A percentile compares a stretch with the other conserved stretches of the same genome.
These are phyloP conservation scores for Oscheius onirici DNA, from an alignment of 2,888 invertebrate species.

Conservation along the genomic window DNA sequence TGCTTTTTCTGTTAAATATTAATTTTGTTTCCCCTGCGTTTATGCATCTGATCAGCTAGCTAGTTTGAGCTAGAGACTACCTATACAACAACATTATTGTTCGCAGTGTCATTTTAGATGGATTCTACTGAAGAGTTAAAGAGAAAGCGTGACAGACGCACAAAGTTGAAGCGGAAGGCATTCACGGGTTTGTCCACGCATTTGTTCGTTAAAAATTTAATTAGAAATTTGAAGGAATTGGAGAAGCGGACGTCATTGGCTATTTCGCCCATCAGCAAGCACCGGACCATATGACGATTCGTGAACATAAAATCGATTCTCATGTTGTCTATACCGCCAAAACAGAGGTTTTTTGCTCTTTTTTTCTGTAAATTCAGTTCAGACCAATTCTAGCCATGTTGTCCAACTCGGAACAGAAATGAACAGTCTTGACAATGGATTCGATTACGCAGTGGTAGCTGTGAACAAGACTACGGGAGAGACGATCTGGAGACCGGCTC, in stretches of 20 bases:
- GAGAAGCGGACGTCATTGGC: conserved; percentile 41
- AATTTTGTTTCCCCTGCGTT: too few relatives aligned
- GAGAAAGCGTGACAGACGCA: neutral
- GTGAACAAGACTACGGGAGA: conserved; percentile 43
- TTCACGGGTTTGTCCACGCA: neutral
- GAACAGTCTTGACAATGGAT: conserved; percentile 42
- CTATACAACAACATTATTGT: too few relatives aligned
- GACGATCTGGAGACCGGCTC: conserved; percentile 24
- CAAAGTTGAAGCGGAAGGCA: conserved; percentile 25
- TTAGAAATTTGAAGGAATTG: conserved; percentile 12
- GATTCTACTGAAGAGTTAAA: conserved; percentile 33
- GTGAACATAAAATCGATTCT: conserved; percentile 9
- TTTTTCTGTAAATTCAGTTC: neutral
- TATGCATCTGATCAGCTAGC: too few relatives aligned
- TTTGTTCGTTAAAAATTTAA: neutral
- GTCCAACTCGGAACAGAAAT: conserved; percentile 49
- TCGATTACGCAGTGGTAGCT: conserved; percentile 51
- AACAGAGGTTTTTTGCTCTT: conserved; percentile 23
- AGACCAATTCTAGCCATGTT: conserved; percentile 28
- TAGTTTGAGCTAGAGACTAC: too few relatives aligned
- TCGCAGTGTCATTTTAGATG: conserved; percentile 8
- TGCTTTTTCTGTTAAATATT: too few relatives aligned
- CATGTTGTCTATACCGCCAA: conserved; percentile 37
- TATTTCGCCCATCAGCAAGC: conserved; percentile 44
- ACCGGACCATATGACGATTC: conserved; percentile 25